Percentiles rank a stretch among this genome's conserved stretches.
These are phyloP conservation scores for Harpagifer antarcticus DNA, from an alignment of 2,797 vertebrate genomes.

Conservation along the genomic window DNA sequence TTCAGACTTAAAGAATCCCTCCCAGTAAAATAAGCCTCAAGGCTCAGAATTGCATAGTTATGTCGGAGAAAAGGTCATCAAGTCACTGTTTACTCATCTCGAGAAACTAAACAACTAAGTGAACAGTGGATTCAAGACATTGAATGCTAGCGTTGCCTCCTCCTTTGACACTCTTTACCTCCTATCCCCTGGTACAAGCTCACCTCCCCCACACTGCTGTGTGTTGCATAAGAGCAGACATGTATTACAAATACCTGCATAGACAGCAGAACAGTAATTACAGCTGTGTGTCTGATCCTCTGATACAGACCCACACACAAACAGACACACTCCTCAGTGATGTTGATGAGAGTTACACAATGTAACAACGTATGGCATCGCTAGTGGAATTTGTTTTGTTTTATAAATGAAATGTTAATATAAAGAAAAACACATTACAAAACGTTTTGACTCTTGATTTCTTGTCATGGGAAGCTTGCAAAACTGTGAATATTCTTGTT, in stretches of 20 bases:
- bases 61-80: neutral
- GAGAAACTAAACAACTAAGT: neutral
- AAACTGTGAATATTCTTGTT: neutral
- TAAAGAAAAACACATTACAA: no score
- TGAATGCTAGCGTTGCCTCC: conserved; percentile 8
- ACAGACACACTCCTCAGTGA: conserved; percentile 3
- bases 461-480: neutral
- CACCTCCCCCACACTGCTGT: conserved; percentile 44
- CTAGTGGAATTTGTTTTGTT: neutral
- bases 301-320: conserved; percentile 27
- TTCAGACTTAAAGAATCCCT: neutral
- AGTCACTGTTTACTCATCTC: neutral
- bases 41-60: conserved; percentile 18
- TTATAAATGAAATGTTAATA: neutral
- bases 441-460: neutral
- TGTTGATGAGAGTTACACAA: neutral
- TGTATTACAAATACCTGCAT: conserved; percentile 67
- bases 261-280: conserved; percentile 59
- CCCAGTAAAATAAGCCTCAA: conserved; percentile 25
- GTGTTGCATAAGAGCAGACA: conserved; percentile 68
- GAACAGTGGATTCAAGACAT: conserved; percentile 25
- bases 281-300: conserved; percentile 31
- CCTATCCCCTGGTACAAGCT: conserved; percentile 31
- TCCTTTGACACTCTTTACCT: conserved; percentile 27
- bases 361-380: neutral